Percentiles rank a stretch among this genome's conserved stretches.
phyloP scores from a whole-genome alignment of 2,888 invertebrate genomes.

The Salticus scenicus region DNA sequence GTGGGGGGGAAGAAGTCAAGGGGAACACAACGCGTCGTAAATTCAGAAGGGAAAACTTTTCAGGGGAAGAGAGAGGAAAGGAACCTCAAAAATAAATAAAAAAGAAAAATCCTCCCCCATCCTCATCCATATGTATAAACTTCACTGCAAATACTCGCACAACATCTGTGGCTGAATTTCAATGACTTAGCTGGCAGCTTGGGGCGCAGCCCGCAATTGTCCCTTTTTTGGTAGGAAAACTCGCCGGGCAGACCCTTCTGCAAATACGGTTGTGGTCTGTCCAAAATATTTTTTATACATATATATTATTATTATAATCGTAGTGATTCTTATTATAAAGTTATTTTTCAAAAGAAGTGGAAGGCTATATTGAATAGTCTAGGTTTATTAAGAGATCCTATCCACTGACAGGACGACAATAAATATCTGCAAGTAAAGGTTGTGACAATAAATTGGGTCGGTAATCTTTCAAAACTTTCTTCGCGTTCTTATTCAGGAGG shows the following conservation, averaged over 20 bases:
- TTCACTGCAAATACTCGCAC: conserved; percentile 68
- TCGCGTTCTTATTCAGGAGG: neutral
- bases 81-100: conserved; percentile 44
- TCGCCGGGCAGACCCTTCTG: neutral
- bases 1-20: conserved; percentile 7
- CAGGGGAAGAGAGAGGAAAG: conserved; percentile 18
- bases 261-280: conserved; percentile 36
- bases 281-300: conserved; percentile 21
- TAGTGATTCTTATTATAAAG: conserved; percentile 58
- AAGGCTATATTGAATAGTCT: conserved; percentile 19
- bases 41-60: conserved; percentile 53
- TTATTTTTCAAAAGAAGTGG: conserved; percentile 40
- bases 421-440: conserved; percentile 18
- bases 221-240: conserved; percentile 13
- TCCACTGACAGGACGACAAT: conserved; percentile 47
- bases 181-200: conserved; percentile 47
- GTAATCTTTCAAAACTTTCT: conserved; percentile 33
- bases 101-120: conserved; percentile 42
- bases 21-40: conserved; percentile 37
- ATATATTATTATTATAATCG: conserved; percentile 16
- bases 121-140: conserved; percentile 70
- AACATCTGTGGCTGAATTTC: conserved; percentile 69
- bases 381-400: conserved; percentile 54
- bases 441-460: conserved; percentile 20
- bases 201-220: conserved; percentile 59